Evolutionary conservation across 2,797 vertebrate species (phyloP), one percentile per base, ranked within the genome.

Genomic region (Xiphophorus birchmanni): DNA sequence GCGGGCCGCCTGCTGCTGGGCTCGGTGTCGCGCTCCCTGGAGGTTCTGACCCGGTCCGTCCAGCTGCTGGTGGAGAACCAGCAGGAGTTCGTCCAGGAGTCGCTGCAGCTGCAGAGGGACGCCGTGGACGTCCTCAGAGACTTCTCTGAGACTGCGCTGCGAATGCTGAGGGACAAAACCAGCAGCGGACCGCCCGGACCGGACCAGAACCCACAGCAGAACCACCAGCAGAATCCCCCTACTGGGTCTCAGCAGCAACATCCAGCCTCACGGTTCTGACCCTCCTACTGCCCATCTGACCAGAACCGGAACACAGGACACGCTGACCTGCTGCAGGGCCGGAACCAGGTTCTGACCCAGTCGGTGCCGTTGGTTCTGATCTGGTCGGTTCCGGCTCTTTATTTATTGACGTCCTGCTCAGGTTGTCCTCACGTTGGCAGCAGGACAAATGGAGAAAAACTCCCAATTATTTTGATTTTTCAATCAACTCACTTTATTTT

Each of bases 51-150:
- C 0, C 94, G 95, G 82, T 96, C 96, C 0, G 91, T 96, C 21
- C 95, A 96, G 91, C 92, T 88, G 84, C 91, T 96, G 82, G 95
- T 95, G 89, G 95, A 96, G 90, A 93, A 88, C 17, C 96, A 96
- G 92, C 95, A 95, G 73, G 93, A 95, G 93, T 96, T 96, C 11
- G 94, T 95, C 42, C 93, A 92, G 73, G 94, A 96, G 88, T 96
- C 95, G 1, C 87, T 96, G 88, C 87, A 90, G 52, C 84, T 96
- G 88, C 96, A 96, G 91, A 75, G 95, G 35, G 94, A 96, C 87
- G 94, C 95, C 0, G 91, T 96, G 67, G 94, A 95, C 72, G 77
- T 96, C 73, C 92, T 96, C 73, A 89, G 92, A 63, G 94, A 96
- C 37, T 96, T 96, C 92, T 95, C 96, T 83, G 91, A 83, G 89